These are phyloP conservation scores for Rhinogobius similis DNA, from an alignment of 2,113 vertebrate species.

Conservation along the genomic window DNA sequence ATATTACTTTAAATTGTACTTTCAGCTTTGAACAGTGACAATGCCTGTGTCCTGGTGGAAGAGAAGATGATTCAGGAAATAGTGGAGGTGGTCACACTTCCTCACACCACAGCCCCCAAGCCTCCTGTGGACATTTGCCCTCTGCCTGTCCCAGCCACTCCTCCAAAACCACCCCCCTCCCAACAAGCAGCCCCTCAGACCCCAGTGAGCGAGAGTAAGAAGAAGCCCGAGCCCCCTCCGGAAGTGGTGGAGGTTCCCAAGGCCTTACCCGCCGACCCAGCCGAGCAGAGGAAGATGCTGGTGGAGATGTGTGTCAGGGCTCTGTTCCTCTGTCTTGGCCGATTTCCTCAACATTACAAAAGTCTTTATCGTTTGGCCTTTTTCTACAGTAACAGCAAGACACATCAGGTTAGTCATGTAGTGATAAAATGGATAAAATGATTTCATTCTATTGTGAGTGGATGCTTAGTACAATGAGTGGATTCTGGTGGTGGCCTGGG, in stretches of 20 bases:
- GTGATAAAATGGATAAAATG: background rate
- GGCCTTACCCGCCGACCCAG: conserved; percentile 79
- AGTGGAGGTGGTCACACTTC: conserved; percentile 72
- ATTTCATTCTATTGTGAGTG: background rate
- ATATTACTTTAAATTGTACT: background rate
- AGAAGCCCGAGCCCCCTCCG: conserved; percentile 71
- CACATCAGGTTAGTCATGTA: conserved; percentile 83
- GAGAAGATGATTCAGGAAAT: conserved; percentile 69
- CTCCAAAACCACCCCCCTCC: conserved; percentile 59
- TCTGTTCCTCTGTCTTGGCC: conserved; percentile 91
- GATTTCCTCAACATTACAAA: conserved; percentile 99
- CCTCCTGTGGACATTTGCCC: conserved; percentile 42
- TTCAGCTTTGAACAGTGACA: conserved; percentile 52
- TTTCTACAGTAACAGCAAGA: conserved; percentile 90
- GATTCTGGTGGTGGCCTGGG: conserved; percentile 17
- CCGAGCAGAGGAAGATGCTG: conserved; percentile 88
- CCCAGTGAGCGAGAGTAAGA: conserved; percentile 78
- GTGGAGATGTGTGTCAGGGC: conserved; percentile 88
- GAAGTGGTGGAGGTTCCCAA: conserved; percentile 83
- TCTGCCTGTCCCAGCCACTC: conserved; percentile 49
- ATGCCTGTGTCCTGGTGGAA: conserved; percentile 53
- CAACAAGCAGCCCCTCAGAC: conserved; percentile 50
- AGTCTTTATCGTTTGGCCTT: conserved; percentile 95
- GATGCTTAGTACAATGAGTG: background rate
- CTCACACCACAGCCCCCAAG: conserved; percentile 69